These are phyloP conservation scores for Thymelicus sylvestris DNA, from an alignment of 2,888 invertebrate genomes.

Conservation along the genomic window DNA sequence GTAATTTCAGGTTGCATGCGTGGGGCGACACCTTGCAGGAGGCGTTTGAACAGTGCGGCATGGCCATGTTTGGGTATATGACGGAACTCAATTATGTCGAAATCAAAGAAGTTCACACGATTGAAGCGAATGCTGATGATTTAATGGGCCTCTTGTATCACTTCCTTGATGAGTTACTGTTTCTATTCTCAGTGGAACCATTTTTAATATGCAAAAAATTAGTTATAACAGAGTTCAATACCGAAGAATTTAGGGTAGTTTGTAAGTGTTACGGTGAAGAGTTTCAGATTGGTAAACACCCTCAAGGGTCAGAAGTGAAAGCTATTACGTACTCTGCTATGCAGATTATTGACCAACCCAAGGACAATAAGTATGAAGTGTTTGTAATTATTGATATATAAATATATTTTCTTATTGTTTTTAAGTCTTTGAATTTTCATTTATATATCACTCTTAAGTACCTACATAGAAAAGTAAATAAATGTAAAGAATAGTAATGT, in stretches of 20 bases:
- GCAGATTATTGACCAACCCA: constrained; percentile 93
- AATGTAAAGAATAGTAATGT: not conserved
- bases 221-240: constrained; percentile 94
- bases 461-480: not conserved
- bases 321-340: constrained; percentile 99
- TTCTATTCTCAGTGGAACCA: constrained; percentile 96
- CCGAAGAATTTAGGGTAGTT: constrained; percentile 91
- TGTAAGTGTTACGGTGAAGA: constrained; percentile 96
- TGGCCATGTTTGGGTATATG: constrained; percentile 99
- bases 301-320: constrained; percentile 99
- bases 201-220: constrained; percentile 94
- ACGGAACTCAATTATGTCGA: constrained; percentile 95
- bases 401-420: constrained; percentile 48
- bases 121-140: constrained; percentile 96
- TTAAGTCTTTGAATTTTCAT: constrained; percentile 8
- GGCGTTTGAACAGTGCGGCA: constrained; percentile 97
- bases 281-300: constrained; percentile 96
- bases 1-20: constrained; percentile 89
- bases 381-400: constrained; percentile 99
- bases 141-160: constrained; percentile 94
- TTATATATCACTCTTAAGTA: not conserved
- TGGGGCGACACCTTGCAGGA: constrained; percentile 96
- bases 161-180: constrained; percentile 97
- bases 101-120: constrained; percentile 89
- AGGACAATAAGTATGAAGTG: constrained; percentile 91